phyloP scores from a whole-genome alignment of 2,797 vertebrate species.

The Schizothorax lantsangensis region DNA sequence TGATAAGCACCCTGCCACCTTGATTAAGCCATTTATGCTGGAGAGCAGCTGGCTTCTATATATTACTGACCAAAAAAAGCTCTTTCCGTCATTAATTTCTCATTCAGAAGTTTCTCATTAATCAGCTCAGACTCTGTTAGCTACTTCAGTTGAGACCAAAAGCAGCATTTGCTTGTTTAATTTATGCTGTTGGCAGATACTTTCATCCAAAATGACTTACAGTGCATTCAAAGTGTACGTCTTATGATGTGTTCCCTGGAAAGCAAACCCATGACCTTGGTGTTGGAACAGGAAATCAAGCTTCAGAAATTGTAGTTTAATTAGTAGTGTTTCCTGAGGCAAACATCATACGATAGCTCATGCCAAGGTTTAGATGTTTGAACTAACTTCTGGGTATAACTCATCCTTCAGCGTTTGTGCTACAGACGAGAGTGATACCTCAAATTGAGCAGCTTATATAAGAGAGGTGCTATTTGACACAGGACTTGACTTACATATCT shows the following conservation, averaged over 20 bases:
- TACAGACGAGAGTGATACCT: background rate
- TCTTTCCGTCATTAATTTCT: background rate
- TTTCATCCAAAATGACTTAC: background rate
- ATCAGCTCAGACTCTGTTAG: background rate
- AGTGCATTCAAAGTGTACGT: background rate
- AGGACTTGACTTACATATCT: background rate
- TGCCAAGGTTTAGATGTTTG: background rate
- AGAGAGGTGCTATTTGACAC: background rate
- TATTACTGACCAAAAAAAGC: slow-evolving; percentile 24
- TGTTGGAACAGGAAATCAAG: background rate
- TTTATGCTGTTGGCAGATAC: background rate
- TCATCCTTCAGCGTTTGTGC: background rate
- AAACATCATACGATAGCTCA: background rate
- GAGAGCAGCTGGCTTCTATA: slow-evolving; percentile 28
- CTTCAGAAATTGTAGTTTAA: background rate
- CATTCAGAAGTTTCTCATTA: slow-evolving; percentile 4
- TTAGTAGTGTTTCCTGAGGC: background rate
- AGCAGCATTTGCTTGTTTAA: slow-evolving; percentile 11
- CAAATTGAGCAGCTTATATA: background rate
- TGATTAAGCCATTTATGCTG: slow-evolving; percentile 40
- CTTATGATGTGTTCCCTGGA: background rate
- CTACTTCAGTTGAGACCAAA: background rate
- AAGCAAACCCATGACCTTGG: background rate
- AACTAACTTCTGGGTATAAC: background rate
- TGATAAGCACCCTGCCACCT: slow-evolving; percentile 4